Base-by-base conservation (phyloP, 1,140 invertebrate genomes). In the Drosophila kurseongensis region DNA sequence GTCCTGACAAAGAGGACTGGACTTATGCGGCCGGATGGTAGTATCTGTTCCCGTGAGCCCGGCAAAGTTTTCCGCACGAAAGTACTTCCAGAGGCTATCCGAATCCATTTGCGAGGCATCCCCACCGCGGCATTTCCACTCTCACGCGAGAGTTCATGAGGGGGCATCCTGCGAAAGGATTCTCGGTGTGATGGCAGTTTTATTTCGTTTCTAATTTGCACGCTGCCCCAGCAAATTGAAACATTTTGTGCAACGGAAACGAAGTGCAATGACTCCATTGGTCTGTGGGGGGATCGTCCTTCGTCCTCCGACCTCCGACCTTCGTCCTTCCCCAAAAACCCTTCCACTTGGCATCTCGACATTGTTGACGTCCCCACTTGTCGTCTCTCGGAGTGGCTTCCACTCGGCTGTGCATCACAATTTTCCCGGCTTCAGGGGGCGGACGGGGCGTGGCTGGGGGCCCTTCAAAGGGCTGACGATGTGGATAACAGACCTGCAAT, bases 131-230 rank as follows among this genome's bases (percentile, higher is more conserved):
- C 5, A 40, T 14, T 27, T 35, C 29, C 44, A 61, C 7, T 12
- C 14, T 36, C 29, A 16, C 42, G n/a, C 29, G n/a, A 40, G 59
- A 29, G 35, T 6, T 32, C 35, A 40, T 23, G 0, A 6, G 35
- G 44, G 52, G 44, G 44, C 68, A 45, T 52, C 4, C 32, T 56
- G 65, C 6, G 18, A 41, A 27, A 9, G 35, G 63, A 65, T 42
- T 57, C 16, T 14, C 36, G 35, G 6, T 14, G 6, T 12, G 18
- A 14, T 8, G n/a, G 42, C 67, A 52, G 42, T 61, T 78, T 78
- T 78, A 76, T 78, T 78, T 78, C 65, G 52, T 58, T 61, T 78
- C 75, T 76, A 78, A 78, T 77, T 77, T 77, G 73, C 55, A 63
- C 63, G 40, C 44, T 40, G 56, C 27, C 29, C 44, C 51, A 29